Base-by-base conservation (phyloP, 2,888 invertebrate species). In the Drosophila kuntzei region DNA sequence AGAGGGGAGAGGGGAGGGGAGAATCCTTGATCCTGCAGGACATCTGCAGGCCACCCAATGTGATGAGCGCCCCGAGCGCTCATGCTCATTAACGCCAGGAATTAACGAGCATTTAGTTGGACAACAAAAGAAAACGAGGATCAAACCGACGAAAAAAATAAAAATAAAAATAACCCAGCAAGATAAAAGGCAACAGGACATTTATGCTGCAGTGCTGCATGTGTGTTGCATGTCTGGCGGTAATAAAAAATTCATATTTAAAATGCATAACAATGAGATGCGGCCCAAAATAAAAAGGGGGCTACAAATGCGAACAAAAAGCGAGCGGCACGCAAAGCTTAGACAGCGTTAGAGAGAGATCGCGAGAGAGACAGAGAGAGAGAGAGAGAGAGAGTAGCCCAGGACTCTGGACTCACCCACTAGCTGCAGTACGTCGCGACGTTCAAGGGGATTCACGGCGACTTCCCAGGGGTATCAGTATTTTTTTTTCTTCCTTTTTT, bases 231-330 rank as follows among this genome's bases (percentile, higher is more conserved):
- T 87, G 87, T 78, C 79, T 77, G 76, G 61, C 54, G 79, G 72
- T 46, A 68, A 78, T 84, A 84, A 84, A 81, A 76, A 84, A 76
- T 87, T 69, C 75, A 79, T 84, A 87, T 87, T 79, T 79, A 87
- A 84, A 87, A 84, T 84, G 87, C 84, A 84, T 87, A 81, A 81
- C 84, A 84, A 87, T 84, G 87, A 76, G 81, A 71, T 51, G 73
- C 49, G 37, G 22, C 8, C 43, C 9, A 4, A 37, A 51, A 16
- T 20, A 16, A 29, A 39, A 43, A 34, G 46, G 43, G 27, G 41
- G 18, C 27, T 27, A 14, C 27, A 29, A 53, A 29, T 25, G 55
- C 16, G 59, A 71, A 76, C 76, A 76, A 68, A 76, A 76, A 65
- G 68, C 58, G 22, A 64, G 55, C 64, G 76, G 54, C 76, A 76